Evolutionary conservation across 2,888 invertebrate species (phyloP).

Genomic region (Melipona beecheii): DNA sequence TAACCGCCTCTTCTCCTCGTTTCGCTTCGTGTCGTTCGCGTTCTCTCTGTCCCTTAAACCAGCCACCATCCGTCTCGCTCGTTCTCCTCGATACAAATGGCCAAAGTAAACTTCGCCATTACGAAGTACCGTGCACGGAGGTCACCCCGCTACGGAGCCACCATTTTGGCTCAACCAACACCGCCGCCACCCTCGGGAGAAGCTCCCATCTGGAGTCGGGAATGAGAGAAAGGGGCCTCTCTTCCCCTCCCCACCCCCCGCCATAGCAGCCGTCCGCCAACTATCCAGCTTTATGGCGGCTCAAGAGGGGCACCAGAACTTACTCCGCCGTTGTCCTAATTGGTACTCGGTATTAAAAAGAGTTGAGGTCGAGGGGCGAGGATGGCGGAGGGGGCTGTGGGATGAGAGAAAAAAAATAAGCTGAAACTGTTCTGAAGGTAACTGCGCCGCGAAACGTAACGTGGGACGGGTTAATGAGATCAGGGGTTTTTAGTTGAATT

Average conservation of each 20-base stretch:
- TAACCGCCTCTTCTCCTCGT: constrained; percentile 1
- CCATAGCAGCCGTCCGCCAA: constrained; percentile 30
- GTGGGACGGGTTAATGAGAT: constrained; percentile 63
- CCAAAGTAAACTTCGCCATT: constrained; percentile 83
- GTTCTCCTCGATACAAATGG: constrained; percentile 80
- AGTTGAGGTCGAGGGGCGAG: constrained; percentile 21
- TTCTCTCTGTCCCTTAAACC: constrained; percentile 29
- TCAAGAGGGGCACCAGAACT: constrained; percentile 70
- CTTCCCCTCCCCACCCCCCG: no score
- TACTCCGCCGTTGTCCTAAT: constrained; percentile 66
- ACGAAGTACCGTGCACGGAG: constrained; percentile 76
- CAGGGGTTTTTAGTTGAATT: constrained; percentile 65
- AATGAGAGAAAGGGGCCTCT: constrained; percentile 46
- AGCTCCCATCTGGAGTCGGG: constrained; percentile 64
- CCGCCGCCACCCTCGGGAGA: constrained; percentile 66
- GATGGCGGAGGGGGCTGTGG: no score
- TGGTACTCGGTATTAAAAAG: constrained; percentile 68
- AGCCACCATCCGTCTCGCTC: constrained; percentile 44
- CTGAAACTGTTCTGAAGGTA: constrained; percentile 55
- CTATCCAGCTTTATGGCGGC: constrained; percentile 65
- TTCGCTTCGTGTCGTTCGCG: constrained; percentile 22
- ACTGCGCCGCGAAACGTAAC: constrained; percentile 52
- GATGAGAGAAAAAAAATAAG: constrained; percentile 20
- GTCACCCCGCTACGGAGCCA: constrained; percentile 67
- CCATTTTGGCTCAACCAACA: constrained; percentile 70